Base-by-base conservation (phyloP, 2,888 invertebrate genomes). In the Drosophila planitibia region DNA sequence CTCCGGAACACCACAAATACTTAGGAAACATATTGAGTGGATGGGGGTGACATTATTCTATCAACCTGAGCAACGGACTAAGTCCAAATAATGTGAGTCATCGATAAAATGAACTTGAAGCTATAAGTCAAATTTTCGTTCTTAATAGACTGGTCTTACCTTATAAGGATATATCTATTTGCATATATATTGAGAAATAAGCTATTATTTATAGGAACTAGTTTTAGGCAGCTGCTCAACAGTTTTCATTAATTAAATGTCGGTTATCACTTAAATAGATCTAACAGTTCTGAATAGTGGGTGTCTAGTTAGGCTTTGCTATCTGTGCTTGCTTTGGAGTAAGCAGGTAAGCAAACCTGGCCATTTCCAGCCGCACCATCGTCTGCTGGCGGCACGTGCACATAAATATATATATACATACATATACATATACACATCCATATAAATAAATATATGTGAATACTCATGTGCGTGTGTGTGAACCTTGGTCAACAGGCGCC, bases 1-100 rank as follows among this genome's bases (percentile, higher is more conserved):
- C 64, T 58, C 58, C 52, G 58, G 68, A 55, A 60, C 83, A 72
- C 74, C 62, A 72, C 80, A 85, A 85, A 85, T 88, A 83, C 86
- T 82, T 85, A 59, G 62, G 32, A 22, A 76, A 71, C 81, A 76
- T 79, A 76, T 77, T 64, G 60, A 39, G 39, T 39, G 65, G 58
- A 54, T 59, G 44, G 66, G 47, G 30, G 51, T 30, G 49, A n/a
- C 28, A 49, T 57, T 72, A 78, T 75, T 67, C 41, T 22, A 39
- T 63, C 49, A 57, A 57, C 30, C 63, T 39, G 37, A 63, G 62
- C 51, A 52, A 59, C 37, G 35, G 51, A 63, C 28, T 54, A 64
- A 22, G 14, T 60, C 5, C 52, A 35, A 61, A 37, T 30, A 61
- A 61, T 30, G 37, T 61, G 70, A 47, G 12, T n/a, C 70, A 54